Percentiles rank a stretch among this genome's conserved stretches.
phyloP scores from a whole-genome alignment of 2,797 vertebrate species.

The Hephaestus fuliginosus region DNA sequence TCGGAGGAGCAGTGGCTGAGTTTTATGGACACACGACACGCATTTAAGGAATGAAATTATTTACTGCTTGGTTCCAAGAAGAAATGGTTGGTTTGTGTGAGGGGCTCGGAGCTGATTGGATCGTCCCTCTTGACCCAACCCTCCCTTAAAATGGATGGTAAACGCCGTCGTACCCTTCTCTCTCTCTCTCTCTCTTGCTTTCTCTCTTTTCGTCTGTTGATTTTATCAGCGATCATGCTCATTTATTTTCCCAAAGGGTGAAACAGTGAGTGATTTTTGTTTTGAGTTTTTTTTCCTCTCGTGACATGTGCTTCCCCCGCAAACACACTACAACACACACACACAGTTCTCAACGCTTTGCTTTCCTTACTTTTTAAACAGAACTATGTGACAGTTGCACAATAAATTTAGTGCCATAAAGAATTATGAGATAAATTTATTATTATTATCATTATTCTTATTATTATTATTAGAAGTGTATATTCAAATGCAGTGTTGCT shows the following conservation, averaged over 20 bases:
- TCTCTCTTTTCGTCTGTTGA: conserved; percentile 46
- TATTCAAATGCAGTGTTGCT: conserved; percentile 80
- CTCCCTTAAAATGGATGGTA: conserved; percentile 47
- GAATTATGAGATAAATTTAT: conserved; percentile 70
- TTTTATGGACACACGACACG: conserved; percentile 62
- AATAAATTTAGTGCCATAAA: conserved; percentile 82
- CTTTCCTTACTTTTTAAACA: conserved; percentile 67
- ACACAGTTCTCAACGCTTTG: conserved; percentile 59
- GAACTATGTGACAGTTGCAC: conserved; percentile 74
- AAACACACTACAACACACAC: conserved; percentile 51
- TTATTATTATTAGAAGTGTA: conserved; percentile 76
- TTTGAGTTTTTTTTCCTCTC: conserved; percentile 57
- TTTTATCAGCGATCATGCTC: conserved; percentile 45
- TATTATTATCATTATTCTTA: conserved; percentile 65
- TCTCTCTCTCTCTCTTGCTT: neutral
- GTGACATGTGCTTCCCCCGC: conserved; percentile 68
- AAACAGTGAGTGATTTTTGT: conserved; percentile 60
- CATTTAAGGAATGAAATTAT: conserved; percentile 62
- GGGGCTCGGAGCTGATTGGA: conserved; percentile 59
- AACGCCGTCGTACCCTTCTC: conserved; percentile 35
- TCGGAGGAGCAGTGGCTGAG: conserved; percentile 46
- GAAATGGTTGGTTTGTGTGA: conserved; percentile 35
- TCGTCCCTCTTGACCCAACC: conserved; percentile 33
- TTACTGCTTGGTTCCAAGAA: conserved; percentile 57
- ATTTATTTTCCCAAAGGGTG: conserved; percentile 62